Conservation (phyloP, 2,888 invertebrate genomes). For the Sepiola atlantica region DNA sequence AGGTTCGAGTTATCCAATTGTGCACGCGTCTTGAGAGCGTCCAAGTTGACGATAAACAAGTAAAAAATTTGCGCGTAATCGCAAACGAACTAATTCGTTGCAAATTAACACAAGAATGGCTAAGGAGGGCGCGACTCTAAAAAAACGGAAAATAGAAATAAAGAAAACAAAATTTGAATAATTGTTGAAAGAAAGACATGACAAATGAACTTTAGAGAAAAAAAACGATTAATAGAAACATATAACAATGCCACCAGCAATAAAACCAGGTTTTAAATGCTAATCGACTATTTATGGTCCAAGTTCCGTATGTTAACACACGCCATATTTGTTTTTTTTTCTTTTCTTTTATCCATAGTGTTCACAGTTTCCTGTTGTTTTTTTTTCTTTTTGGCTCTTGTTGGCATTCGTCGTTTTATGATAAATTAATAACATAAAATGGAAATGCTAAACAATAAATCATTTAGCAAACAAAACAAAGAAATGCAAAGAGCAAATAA, state of each 20-base stretch:
- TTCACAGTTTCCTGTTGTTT: background rate
- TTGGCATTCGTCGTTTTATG: background rate
- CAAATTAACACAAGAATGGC: background rate
- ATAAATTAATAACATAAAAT: background rate
- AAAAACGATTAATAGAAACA: background rate
- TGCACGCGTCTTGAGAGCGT: background rate
- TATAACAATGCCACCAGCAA: constrained; percentile 12
- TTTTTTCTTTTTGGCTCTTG: background rate
- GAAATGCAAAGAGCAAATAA: background rate
- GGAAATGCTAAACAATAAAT: background rate
- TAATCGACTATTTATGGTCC: background rate
- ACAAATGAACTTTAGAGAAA: background rate
- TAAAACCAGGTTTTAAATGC: constrained; percentile 12
- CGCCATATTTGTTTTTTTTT: background rate
- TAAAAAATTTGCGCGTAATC: background rate
- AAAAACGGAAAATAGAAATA: background rate
- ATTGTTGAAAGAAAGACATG: background rate
- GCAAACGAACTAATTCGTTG: background rate
- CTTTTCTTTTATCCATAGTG: background rate
- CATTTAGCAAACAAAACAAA: background rate
- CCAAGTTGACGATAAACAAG: background rate
- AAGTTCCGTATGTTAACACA: background rate
- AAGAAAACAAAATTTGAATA: background rate
- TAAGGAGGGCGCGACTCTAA: background rate
- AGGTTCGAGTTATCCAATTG: background rate